Base-by-base conservation (phyloP, 2,888 invertebrate species). In the Melanchra persicariae region DNA sequence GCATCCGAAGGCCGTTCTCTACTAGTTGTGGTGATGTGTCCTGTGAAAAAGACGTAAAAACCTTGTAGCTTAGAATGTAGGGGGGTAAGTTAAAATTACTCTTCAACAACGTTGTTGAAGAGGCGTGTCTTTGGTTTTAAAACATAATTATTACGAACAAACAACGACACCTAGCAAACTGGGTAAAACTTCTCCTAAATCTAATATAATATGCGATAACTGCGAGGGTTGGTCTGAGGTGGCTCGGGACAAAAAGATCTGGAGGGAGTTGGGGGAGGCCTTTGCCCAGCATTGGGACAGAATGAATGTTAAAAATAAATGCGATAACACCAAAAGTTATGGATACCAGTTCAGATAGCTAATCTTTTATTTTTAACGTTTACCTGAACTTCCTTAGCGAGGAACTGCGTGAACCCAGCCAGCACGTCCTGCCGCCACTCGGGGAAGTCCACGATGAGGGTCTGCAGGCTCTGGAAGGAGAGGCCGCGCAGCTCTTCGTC, bases 371-470 rank as follows among this genome's bases (percentile, higher is more conserved):
- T n/a, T n/a, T 55, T 34, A 34, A 6, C 10, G 2, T 15, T 37
- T 74, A 96, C 96, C 91, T 97, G 97, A 49, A 99, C 98, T 93
- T 99, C 99, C 88, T 98, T 97, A 54, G 98, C 98, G 52, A 99
- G 97, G 95, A 99, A 99, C 93, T 99, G 99, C 1, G 99, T 98
- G 92, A 99, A 99, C 8, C 99, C 98, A 95, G 97, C 97, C 60
- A 99, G 97, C 40, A 99, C 99, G 91, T 99, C 99, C 91, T 99
- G 99, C 84, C 99, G 96, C 99, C 99, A 99, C 88, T 99, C 99
- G 26, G 99, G 98, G 91, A 99, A 99, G 93, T 99, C 99, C 51
- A 98, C 97, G 37, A 99, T 98, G 40, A 99, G 96, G 59, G 99
- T 99, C 94, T 99, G 99, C 57, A 99, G 96, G 85, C 99, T 98